A percentile compares a stretch with the other conserved stretches of the same genome.
These are phyloP conservation scores for Diplosoma virens DNA, from an alignment of 23 tunicate species.

Conservation along the genomic window DNA sequence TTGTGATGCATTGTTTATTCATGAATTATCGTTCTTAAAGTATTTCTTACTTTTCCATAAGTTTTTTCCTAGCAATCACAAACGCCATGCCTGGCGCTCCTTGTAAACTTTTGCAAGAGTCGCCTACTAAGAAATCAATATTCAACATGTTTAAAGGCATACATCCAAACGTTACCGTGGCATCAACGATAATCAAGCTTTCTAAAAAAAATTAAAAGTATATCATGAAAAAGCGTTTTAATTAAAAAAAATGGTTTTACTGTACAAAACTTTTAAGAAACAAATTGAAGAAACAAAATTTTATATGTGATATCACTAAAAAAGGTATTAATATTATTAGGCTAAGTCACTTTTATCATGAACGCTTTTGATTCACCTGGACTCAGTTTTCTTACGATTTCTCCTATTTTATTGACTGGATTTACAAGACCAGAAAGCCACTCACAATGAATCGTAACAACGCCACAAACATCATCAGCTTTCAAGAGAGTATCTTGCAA, in stretches of 20 bases:
- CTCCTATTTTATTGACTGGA: conserved; percentile 8
- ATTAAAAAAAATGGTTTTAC: too few relatives aligned
- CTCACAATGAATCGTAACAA: conserved; percentile 19
- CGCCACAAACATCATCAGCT: background rate
- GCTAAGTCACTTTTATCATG: too few relatives aligned
- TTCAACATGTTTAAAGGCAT: conserved; percentile 40
- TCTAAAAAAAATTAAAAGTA: conserved; percentile 14
- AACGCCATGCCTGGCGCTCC: conserved; percentile 61
- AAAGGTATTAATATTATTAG: too few relatives aligned
- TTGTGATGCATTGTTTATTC: background rate
- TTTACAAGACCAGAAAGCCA: conserved; percentile 2
- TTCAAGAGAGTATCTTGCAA: background rate
- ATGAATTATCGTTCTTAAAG: background rate
- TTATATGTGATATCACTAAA: too few relatives aligned
- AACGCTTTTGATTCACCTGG: conserved; percentile 1
- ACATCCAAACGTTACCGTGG: conserved; percentile 54
- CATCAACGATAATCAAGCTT: conserved; percentile 47
- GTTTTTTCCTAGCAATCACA: conserved; percentile 29
- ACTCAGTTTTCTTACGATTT: background rate
- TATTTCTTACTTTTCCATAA: conserved; percentile 22
- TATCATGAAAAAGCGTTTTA: too few relatives aligned
- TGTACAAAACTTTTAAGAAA: too few relatives aligned
- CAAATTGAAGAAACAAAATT: too few relatives aligned
- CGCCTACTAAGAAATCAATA: conserved; percentile 48
- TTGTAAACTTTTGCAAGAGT: conserved; percentile 53